A percentile compares a stretch with the other conserved stretches of the same genome.
Conservation (phyloP, 2,888 invertebrate genomes). For the Cinara cedri region DNA sequence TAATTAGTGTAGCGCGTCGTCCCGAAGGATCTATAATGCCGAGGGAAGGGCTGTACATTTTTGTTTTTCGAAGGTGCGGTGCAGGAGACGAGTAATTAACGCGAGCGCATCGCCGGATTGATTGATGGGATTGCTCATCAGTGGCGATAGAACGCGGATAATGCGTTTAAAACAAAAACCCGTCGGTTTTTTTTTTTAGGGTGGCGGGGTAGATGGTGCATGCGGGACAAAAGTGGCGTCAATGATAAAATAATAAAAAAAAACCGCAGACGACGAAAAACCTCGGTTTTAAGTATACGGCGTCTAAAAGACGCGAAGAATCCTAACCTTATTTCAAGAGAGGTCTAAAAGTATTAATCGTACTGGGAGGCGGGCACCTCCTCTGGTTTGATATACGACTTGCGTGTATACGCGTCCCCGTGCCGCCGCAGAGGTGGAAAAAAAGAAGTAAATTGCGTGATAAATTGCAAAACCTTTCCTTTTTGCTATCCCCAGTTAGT, state of each 20-base stretch:
- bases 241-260: neutral
- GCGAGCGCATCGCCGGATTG: constrained; percentile 37
- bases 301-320: constrained; percentile 48
- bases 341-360: constrained; percentile 53
- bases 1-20: constrained; percentile 40
- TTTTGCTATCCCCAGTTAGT: neutral
- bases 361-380: constrained; percentile 47
- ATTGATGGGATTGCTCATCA: constrained; percentile 56
- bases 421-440: constrained; percentile 40
- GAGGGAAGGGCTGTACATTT: neutral
- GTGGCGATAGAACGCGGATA: constrained; percentile 36
- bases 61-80: constrained; percentile 41
- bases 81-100: constrained; percentile 48
- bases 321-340: constrained; percentile 39
- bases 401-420: neutral
- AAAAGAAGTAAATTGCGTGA: constrained; percentile 56
- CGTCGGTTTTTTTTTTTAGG: neutral
- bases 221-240: neutral
- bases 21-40: constrained; percentile 9
- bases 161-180: constrained; percentile 54
- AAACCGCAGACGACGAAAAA: constrained; percentile 26
- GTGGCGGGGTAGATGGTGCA: neutral
- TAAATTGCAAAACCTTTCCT: constrained; percentile 51
- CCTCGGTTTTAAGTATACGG: constrained; percentile 42
- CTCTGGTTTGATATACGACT: constrained; percentile 53